Base-by-base conservation (phyloP, 2,797 vertebrate species). In the Mormyrus proboscirostris region DNA sequence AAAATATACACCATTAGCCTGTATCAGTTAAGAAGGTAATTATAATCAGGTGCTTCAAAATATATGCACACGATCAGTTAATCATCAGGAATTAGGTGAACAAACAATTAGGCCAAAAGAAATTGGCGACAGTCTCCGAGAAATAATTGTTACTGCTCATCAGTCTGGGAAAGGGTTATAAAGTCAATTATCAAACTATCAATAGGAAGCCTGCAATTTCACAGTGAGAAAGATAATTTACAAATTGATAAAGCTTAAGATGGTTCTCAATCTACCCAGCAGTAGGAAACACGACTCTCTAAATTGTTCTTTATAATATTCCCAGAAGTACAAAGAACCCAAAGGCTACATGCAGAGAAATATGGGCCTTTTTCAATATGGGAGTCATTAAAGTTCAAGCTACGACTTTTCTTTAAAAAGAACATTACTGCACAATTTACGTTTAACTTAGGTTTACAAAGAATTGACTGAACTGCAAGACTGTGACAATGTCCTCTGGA, bases 71-170 rank as follows among this genome's bases (percentile, higher is more conserved):
- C 65, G 10, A 73, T 73, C 65, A 44, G 73, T n/a, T 79, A 44
- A 79, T 79, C 73, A 79, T 79, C 73, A 33, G 65, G 29, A 73
- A 73, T 73, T 73, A 79, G 73, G 41, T 79, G 73, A 79, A 79
- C 7, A 44, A 44, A 79, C 41, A n/a, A 44, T 41, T 79, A 79
- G 73, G 73, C 16, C 29, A 79, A 44, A 79, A 44, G 73, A 79
- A 79, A 79, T 47, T 41, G 38, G 38, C 41, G 38, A 44, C 33
- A 79, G 73, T 79, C 73, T 79, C 73, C 2, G 73, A 44, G 73
- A 79, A 79, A 79, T 41, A 79, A 79, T 79, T 79, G 73, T 79
- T 19, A 41, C 38, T 44, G 73, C 38, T 79, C 33, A 79, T 79
- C 73, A 79, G 73, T 79, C 38, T 41, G 73, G 38, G 73, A 79